phyloP scores from a whole-genome alignment of 2,888 invertebrate genomes.

The Drosophila longiperda region DNA sequence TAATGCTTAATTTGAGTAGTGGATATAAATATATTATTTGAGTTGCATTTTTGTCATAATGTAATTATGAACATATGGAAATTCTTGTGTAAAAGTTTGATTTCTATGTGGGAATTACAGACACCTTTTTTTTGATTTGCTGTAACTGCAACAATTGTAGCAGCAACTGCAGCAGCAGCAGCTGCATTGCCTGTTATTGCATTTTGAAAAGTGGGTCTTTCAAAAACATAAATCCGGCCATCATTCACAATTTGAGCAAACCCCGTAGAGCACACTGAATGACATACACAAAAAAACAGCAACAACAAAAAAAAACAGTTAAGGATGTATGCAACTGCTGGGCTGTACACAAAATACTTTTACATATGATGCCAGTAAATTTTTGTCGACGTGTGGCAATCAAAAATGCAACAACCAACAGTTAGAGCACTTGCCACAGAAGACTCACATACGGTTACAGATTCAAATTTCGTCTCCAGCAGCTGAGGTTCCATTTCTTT shows the following conservation, averaged over 20 bases:
- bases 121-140: slow-evolving; percentile 15
- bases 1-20: no score
- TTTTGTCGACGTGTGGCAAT: slow-evolving; percentile 48
- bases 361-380: slow-evolving; percentile 26
- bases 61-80: neutral
- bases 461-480: slow-evolving; percentile 1
- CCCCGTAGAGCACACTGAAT: neutral
- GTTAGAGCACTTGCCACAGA: slow-evolving; percentile 5
- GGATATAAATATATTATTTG: neutral
- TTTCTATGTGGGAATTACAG: slow-evolving; percentile 4
- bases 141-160: slow-evolving; percentile 5
- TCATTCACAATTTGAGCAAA: slow-evolving; percentile 33
- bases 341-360: slow-evolving; percentile 2
- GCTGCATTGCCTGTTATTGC: slow-evolving; percentile 32
- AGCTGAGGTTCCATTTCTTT: slow-evolving; percentile 2
- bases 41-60: neutral
- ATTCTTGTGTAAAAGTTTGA: neutral
- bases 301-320: neutral
- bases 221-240: slow-evolving; percentile 46
- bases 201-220: slow-evolving; percentile 31
- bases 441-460: neutral
- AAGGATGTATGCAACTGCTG: slow-evolving; percentile 13
- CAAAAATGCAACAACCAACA: slow-evolving; percentile 37
- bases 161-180: neutral
- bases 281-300: neutral